These are phyloP conservation scores for Intellagama lesueurii DNA, from an alignment of 2,797 vertebrate genomes.

Conservation along the genomic window DNA sequence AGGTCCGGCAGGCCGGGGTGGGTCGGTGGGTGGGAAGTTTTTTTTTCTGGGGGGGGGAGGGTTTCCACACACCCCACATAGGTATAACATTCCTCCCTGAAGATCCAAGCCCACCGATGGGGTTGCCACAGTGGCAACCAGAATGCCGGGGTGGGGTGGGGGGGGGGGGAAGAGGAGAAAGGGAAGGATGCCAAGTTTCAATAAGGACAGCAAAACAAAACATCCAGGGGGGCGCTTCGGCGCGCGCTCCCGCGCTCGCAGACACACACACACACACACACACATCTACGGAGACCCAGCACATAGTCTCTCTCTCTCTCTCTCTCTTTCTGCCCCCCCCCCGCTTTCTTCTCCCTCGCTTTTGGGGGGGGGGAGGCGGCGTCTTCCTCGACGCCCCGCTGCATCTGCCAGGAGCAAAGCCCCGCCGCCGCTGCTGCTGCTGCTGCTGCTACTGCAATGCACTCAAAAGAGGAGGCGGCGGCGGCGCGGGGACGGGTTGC, in stretches of 20 bases:
- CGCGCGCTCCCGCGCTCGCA: too few relatives aligned
- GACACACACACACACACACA: too few relatives aligned
- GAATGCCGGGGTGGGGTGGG: neutral
- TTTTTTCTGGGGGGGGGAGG: too few relatives aligned
- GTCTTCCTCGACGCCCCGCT: neutral
- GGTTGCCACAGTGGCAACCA: neutral
- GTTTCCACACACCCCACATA: neutral
- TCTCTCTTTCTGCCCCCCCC: too few relatives aligned
- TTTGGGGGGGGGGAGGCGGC: neutral
- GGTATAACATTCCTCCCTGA: neutral
- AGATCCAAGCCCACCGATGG: neutral
- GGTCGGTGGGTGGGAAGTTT: neutral
- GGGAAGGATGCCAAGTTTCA: neutral
- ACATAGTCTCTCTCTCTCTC: too few relatives aligned
- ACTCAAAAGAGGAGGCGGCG: neutral
- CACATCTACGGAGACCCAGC: too few relatives aligned
- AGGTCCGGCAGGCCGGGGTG: neutral
- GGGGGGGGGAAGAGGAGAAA: too few relatives aligned
- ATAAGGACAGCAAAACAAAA: neutral
- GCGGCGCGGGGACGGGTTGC: neutral
- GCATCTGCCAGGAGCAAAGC: neutral
- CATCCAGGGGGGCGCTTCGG: neutral
- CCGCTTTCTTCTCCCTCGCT: too few relatives aligned
- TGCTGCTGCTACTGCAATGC: slow-evolving; percentile 5
- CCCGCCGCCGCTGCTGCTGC: too few relatives aligned